These are phyloP conservation scores for Cryptoprocta ferox DNA, from an alignment of 2,797 vertebrate genomes.

Conservation along the genomic window DNA sequence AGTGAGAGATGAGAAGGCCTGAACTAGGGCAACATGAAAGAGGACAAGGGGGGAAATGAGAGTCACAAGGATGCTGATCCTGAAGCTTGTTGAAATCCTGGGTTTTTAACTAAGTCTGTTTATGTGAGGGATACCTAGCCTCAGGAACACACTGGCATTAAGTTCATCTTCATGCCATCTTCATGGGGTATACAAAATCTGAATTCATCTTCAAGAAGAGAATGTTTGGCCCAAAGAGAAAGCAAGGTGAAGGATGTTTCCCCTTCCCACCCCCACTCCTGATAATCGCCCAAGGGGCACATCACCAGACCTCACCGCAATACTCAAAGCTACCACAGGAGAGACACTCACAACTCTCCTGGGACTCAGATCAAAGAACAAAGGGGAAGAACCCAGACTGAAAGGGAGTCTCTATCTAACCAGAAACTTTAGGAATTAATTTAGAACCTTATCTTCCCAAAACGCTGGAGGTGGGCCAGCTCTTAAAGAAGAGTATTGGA, in stretches of 20 bases:
- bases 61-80: not conserved
- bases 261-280: too few species aligned
- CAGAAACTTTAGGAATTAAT: constrained; percentile 71
- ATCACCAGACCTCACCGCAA: not conserved
- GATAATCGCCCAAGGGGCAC: not conserved
- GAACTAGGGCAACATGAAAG: not conserved
- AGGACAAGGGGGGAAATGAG: not conserved
- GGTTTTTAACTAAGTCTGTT: not conserved
- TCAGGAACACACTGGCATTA: not conserved
- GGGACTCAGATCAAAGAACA: constrained; percentile 68
- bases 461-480: constrained; percentile 48
- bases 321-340: not conserved
- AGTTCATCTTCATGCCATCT: too few species aligned
- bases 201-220: constrained; percentile 44
- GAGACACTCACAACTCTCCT: constrained; percentile 28
- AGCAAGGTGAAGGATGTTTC: not conserved
- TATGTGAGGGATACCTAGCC: not conserved
- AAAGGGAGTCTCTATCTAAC: constrained; percentile 58
- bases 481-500: constrained; percentile 48
- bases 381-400: constrained; percentile 55
- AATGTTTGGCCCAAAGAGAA: constrained; percentile 33
- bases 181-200: too few species aligned
- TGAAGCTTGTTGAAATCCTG: not conserved
- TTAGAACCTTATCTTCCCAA: constrained; percentile 65
- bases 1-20: not conserved